phyloP scores from a whole-genome alignment of 2,797 vertebrate genomes.

The Coracias cyanogaster region DNA sequence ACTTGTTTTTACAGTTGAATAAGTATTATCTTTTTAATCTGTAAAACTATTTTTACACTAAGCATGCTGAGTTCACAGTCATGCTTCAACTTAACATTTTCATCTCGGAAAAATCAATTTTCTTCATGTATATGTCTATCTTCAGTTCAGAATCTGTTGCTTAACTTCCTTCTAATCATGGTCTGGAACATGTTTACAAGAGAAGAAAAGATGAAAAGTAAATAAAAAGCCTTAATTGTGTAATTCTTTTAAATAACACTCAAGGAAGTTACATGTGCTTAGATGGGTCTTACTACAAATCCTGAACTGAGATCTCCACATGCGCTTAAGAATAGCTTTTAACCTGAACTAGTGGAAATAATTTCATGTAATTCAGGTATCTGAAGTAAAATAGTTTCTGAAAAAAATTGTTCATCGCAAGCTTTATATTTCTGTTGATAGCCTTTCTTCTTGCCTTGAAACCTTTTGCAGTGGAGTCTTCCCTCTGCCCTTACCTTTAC shows the following conservation, averaged over 20 bases:
- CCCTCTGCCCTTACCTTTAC: not conserved
- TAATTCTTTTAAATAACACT: not conserved
- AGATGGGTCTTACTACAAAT: not conserved
- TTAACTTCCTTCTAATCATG: not conserved
- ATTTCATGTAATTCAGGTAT: not conserved
- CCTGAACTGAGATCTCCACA: not conserved
- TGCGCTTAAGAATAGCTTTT: not conserved
- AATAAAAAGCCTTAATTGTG: not conserved
- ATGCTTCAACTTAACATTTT: not conserved
- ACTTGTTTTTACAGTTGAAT: not conserved
- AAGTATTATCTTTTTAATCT: not conserved
- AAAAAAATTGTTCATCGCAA: not conserved
- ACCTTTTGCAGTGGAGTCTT: not conserved
- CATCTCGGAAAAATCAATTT: not conserved
- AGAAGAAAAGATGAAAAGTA: not conserved
- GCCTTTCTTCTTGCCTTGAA: not conserved
- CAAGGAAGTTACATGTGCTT: not conserved
- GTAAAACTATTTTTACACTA: not conserved
- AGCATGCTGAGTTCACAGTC: not conserved
- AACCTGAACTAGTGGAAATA: not conserved
- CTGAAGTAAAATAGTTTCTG: not conserved
- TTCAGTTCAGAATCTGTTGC: not conserved
- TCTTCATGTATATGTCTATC: not conserved
- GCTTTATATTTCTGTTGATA: not conserved
- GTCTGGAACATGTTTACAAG: not conserved